Evolutionary conservation across 1,140 invertebrate genomes (phyloP), one percentile per base, ranked within the genome.

Genomic region (Sinella curviseta): DNA sequence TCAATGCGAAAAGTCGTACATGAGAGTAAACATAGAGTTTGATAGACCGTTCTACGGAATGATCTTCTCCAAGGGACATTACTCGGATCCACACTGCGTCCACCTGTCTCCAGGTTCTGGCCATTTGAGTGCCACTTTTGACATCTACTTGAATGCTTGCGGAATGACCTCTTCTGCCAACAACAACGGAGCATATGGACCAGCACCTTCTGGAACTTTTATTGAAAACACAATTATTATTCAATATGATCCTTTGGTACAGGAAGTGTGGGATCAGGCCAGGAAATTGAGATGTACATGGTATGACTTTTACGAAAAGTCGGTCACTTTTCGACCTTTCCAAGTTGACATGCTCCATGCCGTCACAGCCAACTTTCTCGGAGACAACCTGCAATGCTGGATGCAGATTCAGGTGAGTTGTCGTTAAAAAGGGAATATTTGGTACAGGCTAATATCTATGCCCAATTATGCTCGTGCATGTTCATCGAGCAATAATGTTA

Each of bases 301-400:
- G 95, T 96, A 97, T 86, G 95, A 97, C 85, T 97, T 94, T 87
- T 97, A 97, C 85, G 95, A 97, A 87, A 97, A 97, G 86, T 93
- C 94, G 0, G 95, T 97, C 31, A 95, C 95, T 14, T 97, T 97
- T 89, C 89, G 94, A 84, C 95, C 95, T 30, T 97, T 96, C 91
- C 65, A 70, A 33, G 95, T 97, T 26, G 95, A 97, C 86, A 97
- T 96, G 94, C 85, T 97, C 80, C 94, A 97, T 85, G 95, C 95
- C 0, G 95, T 97, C 30, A 96, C 95, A 0, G 95, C 95, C 24
- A 97, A 97, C 88, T 97, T 97, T 90, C 89, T 97, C 80, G 95
- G 95, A 20, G 95, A 97, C 87, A 97, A 97, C 87, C 88, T 97
- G 76, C 95, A 96, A 86, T 97, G 95, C 86, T 97, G 95, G 95